Base-by-base conservation (phyloP, 1,140 invertebrate genomes). In the Portunus trituberculatus region DNA sequence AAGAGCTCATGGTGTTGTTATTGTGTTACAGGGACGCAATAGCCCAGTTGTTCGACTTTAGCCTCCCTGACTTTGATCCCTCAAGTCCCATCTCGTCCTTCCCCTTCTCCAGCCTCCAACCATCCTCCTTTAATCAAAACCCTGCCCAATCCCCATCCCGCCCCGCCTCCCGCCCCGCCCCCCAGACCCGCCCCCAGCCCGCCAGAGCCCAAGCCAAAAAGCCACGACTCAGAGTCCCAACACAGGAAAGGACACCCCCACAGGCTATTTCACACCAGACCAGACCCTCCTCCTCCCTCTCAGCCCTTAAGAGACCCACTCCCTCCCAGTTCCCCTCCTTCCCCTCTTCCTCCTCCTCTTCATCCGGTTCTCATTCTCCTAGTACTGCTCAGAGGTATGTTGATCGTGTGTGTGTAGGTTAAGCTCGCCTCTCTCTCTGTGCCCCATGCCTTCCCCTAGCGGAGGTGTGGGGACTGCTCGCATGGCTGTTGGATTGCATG, bases 31-130 rank as follows among this genome's bases (percentile, higher is more conserved):
- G 94, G 59, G 91, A 82, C 84, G 91, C 48, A 87, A 91, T 76
- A 87, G 92, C 45, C 84, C 46, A 95, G 94, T 76, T 83, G 91
- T 95, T 95, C 91, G 94, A 92, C 67, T 93, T 95, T 93, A 88
- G 89, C 91, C 39, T 48, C 90, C 87, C 76, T 93, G 90, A 94
- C 93, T 94, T 94, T 94, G 93, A 90, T 82, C 67, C 93, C 90
- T n/a, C 93, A 90, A 59, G 93, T n/a, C 87, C 94, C 90, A 76
- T 91, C 91, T 92, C 91, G 8, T 92, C 94, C 91, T 93, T 92
- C 25, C 92, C 94, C 76, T 95, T 92, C 94, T 88, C 94, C 48
- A 84, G 91, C 25, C 16, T 52, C 84, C 14, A 59, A 46, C 84
- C 31, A n/a, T 59, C 86, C 86, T 0, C 39, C 93, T 45, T 87